These are phyloP conservation scores for Atta cephalotes DNA, from an alignment of 1,140 invertebrate genomes.

Conservation along the genomic window DNA sequence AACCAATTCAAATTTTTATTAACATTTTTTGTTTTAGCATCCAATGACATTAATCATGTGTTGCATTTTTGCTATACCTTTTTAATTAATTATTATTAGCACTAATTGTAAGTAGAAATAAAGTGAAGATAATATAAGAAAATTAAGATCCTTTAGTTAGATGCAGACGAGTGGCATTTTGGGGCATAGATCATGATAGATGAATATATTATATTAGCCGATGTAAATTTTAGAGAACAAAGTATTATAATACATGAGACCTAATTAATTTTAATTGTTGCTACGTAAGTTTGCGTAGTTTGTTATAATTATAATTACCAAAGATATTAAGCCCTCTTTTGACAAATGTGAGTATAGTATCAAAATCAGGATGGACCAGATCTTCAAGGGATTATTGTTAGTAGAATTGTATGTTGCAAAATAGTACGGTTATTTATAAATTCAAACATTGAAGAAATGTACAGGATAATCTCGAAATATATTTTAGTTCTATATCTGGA, in stretches of 20 bases:
- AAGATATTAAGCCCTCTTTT: slow-evolving; percentile 22
- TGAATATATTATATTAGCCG: slow-evolving; percentile 60
- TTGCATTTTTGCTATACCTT: slow-evolving; percentile 24
- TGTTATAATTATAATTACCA: slow-evolving; percentile 51
- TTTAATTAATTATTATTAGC: slow-evolving; percentile 35
- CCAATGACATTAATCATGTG: slow-evolving; percentile 42
- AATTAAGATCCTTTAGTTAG: slow-evolving; percentile 62
- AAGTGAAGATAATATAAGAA: slow-evolving; percentile 52
- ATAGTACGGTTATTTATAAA: slow-evolving; percentile 9
- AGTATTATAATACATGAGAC: slow-evolving; percentile 33
- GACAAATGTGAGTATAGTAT: slow-evolving; percentile 14
- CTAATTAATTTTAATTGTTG: slow-evolving; percentile 59
- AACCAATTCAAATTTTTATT: neutral
- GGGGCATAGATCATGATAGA: slow-evolving; percentile 36
- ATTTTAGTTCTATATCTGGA: slow-evolving; percentile 7
- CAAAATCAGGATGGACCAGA: slow-evolving; percentile 48
- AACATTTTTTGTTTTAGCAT: slow-evolving; percentile 43
- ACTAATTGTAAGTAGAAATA: slow-evolving; percentile 50
- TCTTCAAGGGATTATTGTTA: slow-evolving; percentile 6
- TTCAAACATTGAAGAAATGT: slow-evolving; percentile 3
- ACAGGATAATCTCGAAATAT: slow-evolving; percentile 10
- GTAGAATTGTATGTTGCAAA: slow-evolving; percentile 29
- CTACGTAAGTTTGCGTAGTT: slow-evolving; percentile 40
- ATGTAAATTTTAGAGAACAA: slow-evolving; percentile 55
- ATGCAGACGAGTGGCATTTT: slow-evolving; percentile 26